Percentiles rank a stretch among this genome's conserved stretches.
Evolutionary conservation across 2,113 vertebrate genomes (phyloP).

Genomic region (Nibea albiflora): DNA sequence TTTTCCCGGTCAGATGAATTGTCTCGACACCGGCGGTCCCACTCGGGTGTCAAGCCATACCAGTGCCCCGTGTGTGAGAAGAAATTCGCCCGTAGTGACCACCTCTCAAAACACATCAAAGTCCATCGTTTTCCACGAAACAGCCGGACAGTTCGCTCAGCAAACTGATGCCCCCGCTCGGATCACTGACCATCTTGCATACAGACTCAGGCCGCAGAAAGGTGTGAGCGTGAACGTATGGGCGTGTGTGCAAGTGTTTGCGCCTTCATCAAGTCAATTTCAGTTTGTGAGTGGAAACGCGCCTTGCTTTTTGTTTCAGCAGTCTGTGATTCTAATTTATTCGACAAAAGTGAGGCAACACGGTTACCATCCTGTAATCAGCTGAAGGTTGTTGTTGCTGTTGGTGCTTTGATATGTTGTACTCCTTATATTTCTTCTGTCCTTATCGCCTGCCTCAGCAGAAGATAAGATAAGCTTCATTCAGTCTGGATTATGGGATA

Average conservation of each 20-base stretch:
- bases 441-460: constrained; percentile 36
- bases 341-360: constrained; percentile 55
- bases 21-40: constrained; percentile 93
- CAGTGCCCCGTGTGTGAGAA: constrained; percentile 95
- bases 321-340: constrained; percentile 85
- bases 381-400: constrained; percentile 43
- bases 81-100: constrained; percentile 96
- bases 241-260: neutral
- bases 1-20: constrained; percentile 96
- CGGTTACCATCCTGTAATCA: constrained; percentile 29
- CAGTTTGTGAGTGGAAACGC: neutral
- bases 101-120: constrained; percentile 96
- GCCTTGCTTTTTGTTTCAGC: constrained; percentile 4
- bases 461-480: constrained; percentile 51
- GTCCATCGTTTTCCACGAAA: constrained; percentile 95
- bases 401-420: constrained; percentile 44
- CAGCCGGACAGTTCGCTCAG: constrained; percentile 86
- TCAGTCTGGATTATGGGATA: constrained; percentile 49
- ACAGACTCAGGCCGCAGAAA: constrained; percentile 27
- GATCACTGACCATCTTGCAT: constrained; percentile 20
- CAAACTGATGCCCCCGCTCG: constrained; percentile 81
- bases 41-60: constrained; percentile 96
- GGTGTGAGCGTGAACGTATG: neutral
- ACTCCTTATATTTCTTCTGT: constrained; percentile 41
- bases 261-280: neutral